Evolutionary conservation across 2,888 invertebrate genomes (phyloP).

Genomic region (Hypena proboscidalis): DNA sequence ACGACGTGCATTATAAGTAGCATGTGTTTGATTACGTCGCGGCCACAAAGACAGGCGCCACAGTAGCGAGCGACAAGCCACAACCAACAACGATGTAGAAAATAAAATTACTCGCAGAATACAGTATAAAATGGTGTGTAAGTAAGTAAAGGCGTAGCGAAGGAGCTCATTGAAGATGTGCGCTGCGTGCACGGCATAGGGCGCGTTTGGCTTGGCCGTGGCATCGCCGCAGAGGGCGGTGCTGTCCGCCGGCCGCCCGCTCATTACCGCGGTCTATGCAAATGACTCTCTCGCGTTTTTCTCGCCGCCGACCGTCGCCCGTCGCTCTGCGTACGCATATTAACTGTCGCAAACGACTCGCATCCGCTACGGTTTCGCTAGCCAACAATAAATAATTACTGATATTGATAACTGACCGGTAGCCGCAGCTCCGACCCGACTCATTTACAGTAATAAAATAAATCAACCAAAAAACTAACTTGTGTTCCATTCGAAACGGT

Average conservation of each 20-base stretch:
- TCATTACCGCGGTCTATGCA: constrained; percentile 80
- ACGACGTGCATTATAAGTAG: constrained; percentile 6
- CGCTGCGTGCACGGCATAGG: constrained; percentile 44
- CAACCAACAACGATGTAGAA: constrained; percentile 38
- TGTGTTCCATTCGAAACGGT: constrained; percentile 41
- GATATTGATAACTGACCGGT: constrained; percentile 71
- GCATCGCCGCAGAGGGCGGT: constrained; percentile 34
- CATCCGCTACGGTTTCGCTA: constrained; percentile 76
- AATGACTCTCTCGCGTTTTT: constrained; percentile 79
- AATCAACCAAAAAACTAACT: constrained; percentile 52
- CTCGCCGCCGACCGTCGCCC: constrained; percentile 67
- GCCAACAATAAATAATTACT: constrained; percentile 80
- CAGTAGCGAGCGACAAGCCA: constrained; percentile 36
- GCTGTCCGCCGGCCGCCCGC: constrained; percentile 50
- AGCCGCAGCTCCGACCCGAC: constrained; percentile 44
- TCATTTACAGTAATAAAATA: constrained; percentile 61
- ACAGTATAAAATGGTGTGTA: constrained; percentile 45
- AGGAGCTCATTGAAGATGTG: constrained; percentile 45
- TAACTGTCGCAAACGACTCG: constrained; percentile 79
- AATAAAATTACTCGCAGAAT: constrained; percentile 33
- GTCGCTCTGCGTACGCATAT: constrained; percentile 74
- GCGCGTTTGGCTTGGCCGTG: constrained; percentile 51
- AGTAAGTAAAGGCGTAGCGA: constrained; percentile 47
- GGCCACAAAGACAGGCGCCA: constrained; percentile 47
- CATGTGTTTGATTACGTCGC: constrained; percentile 22